Base-by-base conservation (phyloP, 2,797 vertebrate genomes). In the Lophotriccus pileatus region DNA sequence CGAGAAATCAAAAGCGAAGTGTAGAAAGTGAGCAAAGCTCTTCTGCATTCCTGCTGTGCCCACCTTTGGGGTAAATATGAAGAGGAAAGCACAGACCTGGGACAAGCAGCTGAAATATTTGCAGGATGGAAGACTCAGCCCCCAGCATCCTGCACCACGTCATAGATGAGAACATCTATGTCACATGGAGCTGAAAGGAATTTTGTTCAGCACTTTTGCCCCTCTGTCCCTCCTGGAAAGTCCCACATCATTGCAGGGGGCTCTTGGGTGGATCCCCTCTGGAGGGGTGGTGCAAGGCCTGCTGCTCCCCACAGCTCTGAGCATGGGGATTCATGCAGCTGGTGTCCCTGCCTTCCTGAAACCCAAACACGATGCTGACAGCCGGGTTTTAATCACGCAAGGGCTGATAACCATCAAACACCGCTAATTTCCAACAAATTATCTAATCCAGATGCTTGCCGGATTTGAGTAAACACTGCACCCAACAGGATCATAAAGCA, bases 361-460 rank as follows among this genome's bases (percentile, higher is more conserved):
- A 90, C 55, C 50, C 88, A 89, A 86, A 94, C 83, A 76, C 7
- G 2, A 85, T 1, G 8, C 89, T 94, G 96, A 80, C 94, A 97
- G 94, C 72, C 53, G 81, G 94, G 97, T 98, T 98, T 98, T 98
- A 98, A 98, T 99, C 98, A 98, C 90, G 62, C 98, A 95, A 97
- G 97, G 97, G 96, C 97, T 78, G 98, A 99, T 99, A 99, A 98
- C 98, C 98, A 98, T 98, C 98, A 94, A 97, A 98, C 93, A 95
- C 98, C 81, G 95, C 98, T 99, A 99, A 99, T 99, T 99, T 98
- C 98, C 98, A 98, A 99, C 99, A 99, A 99, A 99, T 99, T 99
- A 99, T 99, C 99, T 99, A 99, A 99, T 99, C 99, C 99, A 99
- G 99, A 99, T 99, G 99, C 93, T 99, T 99, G 98, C 98, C 97